Evolutionary conservation across 2,797 vertebrate species (phyloP).

Genomic region (Falco biarmicus): DNA sequence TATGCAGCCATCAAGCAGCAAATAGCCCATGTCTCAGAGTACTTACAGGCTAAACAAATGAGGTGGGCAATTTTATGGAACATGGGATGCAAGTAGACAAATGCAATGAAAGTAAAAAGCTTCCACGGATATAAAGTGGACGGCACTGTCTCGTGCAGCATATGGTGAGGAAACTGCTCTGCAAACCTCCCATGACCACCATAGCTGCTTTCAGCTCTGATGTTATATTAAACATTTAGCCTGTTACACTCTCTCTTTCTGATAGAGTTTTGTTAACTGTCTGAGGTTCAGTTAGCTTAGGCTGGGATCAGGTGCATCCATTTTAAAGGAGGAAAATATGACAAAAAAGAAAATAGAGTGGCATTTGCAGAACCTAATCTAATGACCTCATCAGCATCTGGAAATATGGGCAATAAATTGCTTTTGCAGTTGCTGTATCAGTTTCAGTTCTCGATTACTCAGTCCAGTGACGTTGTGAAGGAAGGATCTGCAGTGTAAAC

Average conservation of each 20-base stretch:
- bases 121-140: not conserved
- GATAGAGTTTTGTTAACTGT: not conserved
- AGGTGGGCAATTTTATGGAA: not conserved
- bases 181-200: not conserved
- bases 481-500: not conserved
- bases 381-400: not conserved
- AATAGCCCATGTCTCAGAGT: not conserved
- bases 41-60: not conserved
- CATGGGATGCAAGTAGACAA: not conserved
- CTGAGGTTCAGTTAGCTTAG: not conserved
- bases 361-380: not conserved
- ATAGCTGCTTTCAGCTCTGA: not conserved
- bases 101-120: not conserved
- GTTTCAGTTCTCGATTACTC: not conserved
- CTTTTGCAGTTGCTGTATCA: not conserved
- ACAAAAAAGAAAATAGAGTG: not conserved
- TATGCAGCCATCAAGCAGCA: not conserved
- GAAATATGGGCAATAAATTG: not conserved
- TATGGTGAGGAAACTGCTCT: not conserved
- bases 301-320: not conserved
- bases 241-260: not conserved
- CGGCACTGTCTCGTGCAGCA: not conserved
- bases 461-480: not conserved
- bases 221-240: not conserved
- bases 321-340: not conserved